phyloP scores from a whole-genome alignment of 1,140 invertebrate genomes.

The Apis cerana region DNA sequence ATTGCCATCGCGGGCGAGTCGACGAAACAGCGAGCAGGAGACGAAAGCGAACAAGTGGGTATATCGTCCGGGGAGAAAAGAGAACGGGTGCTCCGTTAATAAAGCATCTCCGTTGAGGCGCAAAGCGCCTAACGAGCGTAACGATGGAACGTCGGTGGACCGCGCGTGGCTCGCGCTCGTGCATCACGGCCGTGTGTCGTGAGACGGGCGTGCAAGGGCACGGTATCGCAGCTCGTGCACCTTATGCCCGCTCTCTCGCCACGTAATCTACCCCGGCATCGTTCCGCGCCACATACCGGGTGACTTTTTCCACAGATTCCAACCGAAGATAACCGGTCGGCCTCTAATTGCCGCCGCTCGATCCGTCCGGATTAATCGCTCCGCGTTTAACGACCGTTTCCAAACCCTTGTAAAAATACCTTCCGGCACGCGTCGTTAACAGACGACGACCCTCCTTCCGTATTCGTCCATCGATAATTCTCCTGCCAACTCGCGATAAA shows the following conservation, averaged over 20 bases:
- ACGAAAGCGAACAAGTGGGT: too few species aligned
- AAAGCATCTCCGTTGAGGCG: constrained; percentile 59
- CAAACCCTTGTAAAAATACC: constrained; percentile 24
- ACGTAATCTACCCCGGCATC: constrained; percentile 62
- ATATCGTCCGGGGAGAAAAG: too few species aligned
- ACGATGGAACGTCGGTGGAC: constrained; percentile 49
- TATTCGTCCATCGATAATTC: neutral
- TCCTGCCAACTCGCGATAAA: too few species aligned
- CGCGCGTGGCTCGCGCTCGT: constrained; percentile 15
- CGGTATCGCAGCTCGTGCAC: constrained; percentile 63
- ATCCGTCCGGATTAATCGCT: constrained; percentile 35
- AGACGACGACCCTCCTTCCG: neutral
- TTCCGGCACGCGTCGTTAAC: constrained; percentile 15
- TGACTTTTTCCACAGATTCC: constrained; percentile 47
- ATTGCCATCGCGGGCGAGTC: too few species aligned
- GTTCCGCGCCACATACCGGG: constrained; percentile 58
- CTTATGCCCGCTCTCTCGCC: constrained; percentile 59
- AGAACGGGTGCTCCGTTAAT: constrained; percentile 45
- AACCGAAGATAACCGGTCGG: constrained; percentile 29
- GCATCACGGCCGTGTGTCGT: constrained; percentile 48
- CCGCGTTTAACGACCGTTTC: constrained; percentile 9
- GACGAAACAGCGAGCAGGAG: too few species aligned
- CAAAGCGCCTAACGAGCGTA: constrained; percentile 62
- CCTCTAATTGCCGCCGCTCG: constrained; percentile 48
- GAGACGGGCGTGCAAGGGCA: constrained; percentile 61